Percentiles rank a stretch among this genome's conserved stretches.
Conservation (phyloP, 1,140 invertebrate species). For the Drosophila trapezifrons region DNA sequence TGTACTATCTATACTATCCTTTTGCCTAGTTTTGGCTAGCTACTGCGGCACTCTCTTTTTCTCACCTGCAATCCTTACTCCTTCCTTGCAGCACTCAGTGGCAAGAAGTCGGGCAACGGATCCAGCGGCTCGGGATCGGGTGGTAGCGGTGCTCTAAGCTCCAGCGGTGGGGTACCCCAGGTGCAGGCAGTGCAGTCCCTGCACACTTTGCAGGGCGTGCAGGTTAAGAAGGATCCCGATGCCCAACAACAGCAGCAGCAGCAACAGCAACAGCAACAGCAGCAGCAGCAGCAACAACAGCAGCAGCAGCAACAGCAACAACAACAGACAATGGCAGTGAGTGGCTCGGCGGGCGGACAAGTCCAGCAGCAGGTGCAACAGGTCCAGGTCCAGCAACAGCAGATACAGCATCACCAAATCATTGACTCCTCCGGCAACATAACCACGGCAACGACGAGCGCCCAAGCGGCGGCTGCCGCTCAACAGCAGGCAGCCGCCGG, state of each 20-base stretch:
- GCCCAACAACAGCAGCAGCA: constrained; percentile 74
- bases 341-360: constrained; percentile 56
- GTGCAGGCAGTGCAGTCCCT: constrained; percentile 81
- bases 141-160: constrained; percentile 53
- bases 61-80: constrained; percentile 22
- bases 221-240: constrained; percentile 84
- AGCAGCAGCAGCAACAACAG: constrained; percentile 62
- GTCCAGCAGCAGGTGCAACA: constrained; percentile 67
- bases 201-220: constrained; percentile 79
- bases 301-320: constrained; percentile 64
- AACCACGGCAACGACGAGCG: constrained; percentile 72
- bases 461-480: constrained; percentile 70
- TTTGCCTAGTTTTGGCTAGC: neutral
- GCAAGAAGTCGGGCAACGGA: constrained; percentile 65
- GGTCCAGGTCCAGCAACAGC: constrained; percentile 66
- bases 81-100: constrained; percentile 65
- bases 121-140: constrained; percentile 49
- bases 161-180: constrained; percentile 67
- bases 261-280: constrained; percentile 59
- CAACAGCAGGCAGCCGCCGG: constrained; percentile 67
- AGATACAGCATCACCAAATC: constrained; percentile 79
- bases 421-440: constrained; percentile 72
- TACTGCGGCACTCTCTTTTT: neutral
- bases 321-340: constrained; percentile 69
- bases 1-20: constrained; percentile 12